Conservation (phyloP, 2,797 vertebrate species). For the Silurus lanzhouensis region DNA sequence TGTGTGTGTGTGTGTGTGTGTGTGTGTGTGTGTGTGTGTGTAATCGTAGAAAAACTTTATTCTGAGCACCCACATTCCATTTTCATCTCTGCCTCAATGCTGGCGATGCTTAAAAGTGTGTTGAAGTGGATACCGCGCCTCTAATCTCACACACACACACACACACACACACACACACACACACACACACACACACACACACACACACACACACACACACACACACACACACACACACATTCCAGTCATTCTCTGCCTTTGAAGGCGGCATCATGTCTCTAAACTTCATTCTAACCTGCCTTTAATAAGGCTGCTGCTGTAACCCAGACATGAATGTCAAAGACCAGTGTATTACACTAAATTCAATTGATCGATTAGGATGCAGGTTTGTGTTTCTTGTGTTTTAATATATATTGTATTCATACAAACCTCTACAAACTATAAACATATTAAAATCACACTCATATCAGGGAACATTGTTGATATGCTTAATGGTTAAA, state of each 20-base stretch:
- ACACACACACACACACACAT: constrained; percentile 36
- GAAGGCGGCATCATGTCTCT: constrained; percentile 29
- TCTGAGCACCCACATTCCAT: constrained; percentile 39
- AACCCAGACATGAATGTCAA: constrained; percentile 4
- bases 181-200: constrained; percentile 10
- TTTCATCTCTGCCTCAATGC: constrained; percentile 21
- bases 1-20: constrained; percentile 1
- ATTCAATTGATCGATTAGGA: not conserved
- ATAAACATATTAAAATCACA: not conserved
- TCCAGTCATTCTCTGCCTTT: constrained; percentile 43
- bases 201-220: constrained; percentile 15
- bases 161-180: constrained; percentile 1
- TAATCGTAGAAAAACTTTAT: not conserved
- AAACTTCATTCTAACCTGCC: constrained; percentile 31
- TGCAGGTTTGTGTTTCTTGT: not conserved
- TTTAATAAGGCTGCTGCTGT: not conserved
- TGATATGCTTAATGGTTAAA: not conserved
- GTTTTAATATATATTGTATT: not conserved
- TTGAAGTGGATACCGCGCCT: constrained; percentile 28
- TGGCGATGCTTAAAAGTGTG: constrained; percentile 34
- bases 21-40: constrained; percentile 3
- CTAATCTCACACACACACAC: constrained; percentile 7
- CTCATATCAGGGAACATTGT: not conserved
- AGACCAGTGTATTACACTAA: not conserved
- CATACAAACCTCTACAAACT: not conserved